Percentiles rank a stretch among this genome's conserved stretches.
phyloP scores from a whole-genome alignment of 2,113 vertebrate species.

The Platysteira castanea region DNA sequence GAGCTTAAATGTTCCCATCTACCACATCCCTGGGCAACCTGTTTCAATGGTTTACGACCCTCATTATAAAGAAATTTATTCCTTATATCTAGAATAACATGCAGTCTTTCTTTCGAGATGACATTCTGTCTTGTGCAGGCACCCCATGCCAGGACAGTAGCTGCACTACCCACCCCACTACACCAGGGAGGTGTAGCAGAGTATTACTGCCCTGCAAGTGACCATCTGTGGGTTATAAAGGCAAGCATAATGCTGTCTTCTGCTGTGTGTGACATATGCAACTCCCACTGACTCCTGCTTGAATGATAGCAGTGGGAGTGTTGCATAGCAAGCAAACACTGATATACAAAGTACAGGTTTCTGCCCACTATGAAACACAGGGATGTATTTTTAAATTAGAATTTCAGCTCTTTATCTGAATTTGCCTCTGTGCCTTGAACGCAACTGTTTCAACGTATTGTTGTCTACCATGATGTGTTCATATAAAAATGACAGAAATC shows the following conservation, averaged over 20 bases:
- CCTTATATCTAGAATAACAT: background rate
- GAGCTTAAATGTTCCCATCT: background rate
- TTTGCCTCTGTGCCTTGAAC: background rate
- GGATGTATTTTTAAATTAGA: background rate
- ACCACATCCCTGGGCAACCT: background rate
- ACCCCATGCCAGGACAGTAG: background rate
- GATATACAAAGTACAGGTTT: background rate
- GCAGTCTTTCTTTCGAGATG: background rate
- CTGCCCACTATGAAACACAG: background rate
- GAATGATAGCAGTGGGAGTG: background rate
- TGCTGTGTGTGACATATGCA: background rate
- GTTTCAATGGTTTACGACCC: background rate
- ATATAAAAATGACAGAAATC: background rate
- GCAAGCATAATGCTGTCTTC: background rate
- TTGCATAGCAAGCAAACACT: background rate
- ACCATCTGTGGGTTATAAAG: background rate
- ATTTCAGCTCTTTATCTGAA: background rate
- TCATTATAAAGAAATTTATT: rapidly evolving
- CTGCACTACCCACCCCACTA: background rate
- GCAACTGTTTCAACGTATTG: background rate
- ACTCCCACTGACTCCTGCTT: background rate
- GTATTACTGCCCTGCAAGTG: background rate
- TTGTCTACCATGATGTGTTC: background rate
- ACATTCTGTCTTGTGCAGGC: background rate
- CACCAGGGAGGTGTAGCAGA: background rate